Conservation (phyloP, 2,888 invertebrate species). For the Allacma fusca region DNA sequence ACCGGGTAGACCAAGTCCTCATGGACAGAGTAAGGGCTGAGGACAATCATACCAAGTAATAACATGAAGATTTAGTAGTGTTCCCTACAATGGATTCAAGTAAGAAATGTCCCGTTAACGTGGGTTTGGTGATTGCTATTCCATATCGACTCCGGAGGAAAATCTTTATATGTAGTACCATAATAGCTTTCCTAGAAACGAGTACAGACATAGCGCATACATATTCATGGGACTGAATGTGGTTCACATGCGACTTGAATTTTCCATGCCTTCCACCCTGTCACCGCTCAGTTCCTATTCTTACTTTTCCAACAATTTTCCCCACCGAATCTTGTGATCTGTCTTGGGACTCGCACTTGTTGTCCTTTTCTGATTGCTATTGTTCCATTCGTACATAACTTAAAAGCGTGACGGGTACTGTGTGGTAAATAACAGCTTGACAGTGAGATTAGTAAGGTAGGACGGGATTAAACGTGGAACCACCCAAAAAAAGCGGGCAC, state of each 20-base stretch:
- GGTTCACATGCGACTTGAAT: slow-evolving; percentile 8
- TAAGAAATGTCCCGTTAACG: background rate
- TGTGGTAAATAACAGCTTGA: no score
- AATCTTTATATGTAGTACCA: background rate
- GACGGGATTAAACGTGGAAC: no score
- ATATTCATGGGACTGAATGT: background rate
- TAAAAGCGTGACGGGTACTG: no score
- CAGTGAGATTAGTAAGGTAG: no score
- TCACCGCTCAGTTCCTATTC: background rate
- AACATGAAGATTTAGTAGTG: background rate
- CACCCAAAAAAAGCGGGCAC: no score
- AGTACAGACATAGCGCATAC: background rate
- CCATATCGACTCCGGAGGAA: background rate
- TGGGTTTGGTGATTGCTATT: background rate
- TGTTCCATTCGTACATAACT: background rate
- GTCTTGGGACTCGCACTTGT: background rate
- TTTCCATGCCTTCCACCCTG: background rate
- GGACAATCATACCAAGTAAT: background rate
- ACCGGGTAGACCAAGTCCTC: no score
- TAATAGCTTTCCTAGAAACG: background rate
- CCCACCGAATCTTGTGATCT: background rate
- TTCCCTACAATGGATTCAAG: background rate
- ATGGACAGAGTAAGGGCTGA: background rate
- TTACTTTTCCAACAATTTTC: background rate
- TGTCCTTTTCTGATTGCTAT: background rate